Percentiles rank a stretch among this genome's conserved stretches.
Conservation (phyloP, 2,797 vertebrate genomes). For the Orestias chungarensis region DNA sequence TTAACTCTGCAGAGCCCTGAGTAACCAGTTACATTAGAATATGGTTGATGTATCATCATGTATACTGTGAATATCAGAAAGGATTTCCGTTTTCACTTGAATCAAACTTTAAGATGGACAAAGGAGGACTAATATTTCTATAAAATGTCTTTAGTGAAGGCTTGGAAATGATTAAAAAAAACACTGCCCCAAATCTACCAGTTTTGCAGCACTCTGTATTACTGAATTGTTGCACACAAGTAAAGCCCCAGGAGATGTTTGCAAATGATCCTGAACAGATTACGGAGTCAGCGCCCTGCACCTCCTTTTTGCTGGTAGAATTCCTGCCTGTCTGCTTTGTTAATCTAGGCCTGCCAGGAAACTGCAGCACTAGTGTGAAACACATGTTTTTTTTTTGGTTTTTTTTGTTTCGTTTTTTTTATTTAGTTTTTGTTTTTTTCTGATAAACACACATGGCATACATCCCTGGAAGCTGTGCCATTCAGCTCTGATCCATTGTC, state of each 20-base stretch:
- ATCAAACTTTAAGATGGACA: background rate
- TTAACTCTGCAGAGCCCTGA: conserved; percentile 40
- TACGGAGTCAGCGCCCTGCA: conserved; percentile 23
- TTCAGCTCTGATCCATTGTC: conserved; percentile 57
- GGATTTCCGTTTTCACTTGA: background rate
- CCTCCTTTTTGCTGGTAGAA: conserved; percentile 29
- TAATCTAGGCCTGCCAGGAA: conserved; percentile 46
- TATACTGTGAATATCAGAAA: background rate
- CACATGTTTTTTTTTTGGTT: too few relatives aligned
- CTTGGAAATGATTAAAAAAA: conserved; percentile 31
- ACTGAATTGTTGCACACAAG: conserved; percentile 39
- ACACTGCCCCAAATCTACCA: conserved; percentile 31
- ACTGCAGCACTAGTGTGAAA: conserved; percentile 29
- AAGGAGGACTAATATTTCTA: conserved; percentile 26
- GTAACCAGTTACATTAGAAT: conserved; percentile 38
- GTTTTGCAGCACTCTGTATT: conserved; percentile 13
- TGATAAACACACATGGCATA: conserved; percentile 47
- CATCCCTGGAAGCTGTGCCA: conserved; percentile 54
- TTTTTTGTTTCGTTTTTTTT: too few relatives aligned
- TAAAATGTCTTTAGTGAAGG: conserved; percentile 24
- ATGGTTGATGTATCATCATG: background rate
- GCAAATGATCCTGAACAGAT: conserved; percentile 46
- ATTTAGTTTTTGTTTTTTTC: too few relatives aligned
- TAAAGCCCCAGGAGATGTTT: conserved; percentile 31
- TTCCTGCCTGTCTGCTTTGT: conserved; percentile 33